Conservation (phyloP, 2,797 vertebrate species). For the Oryzias dopingdopingensis region DNA sequence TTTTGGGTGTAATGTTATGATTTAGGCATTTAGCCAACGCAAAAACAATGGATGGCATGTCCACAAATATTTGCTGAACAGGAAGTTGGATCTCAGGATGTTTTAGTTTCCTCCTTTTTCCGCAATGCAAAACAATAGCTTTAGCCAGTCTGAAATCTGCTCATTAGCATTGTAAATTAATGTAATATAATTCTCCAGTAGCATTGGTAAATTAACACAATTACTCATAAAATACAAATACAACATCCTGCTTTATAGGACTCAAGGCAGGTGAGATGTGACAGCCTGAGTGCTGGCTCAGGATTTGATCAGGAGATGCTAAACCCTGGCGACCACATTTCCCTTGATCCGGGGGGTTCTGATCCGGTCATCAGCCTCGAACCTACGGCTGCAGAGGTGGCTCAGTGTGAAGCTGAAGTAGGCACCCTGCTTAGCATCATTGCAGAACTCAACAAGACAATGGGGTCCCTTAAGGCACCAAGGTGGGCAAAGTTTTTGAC, state of each 20-base stretch:
- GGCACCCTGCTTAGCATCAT: conserved; percentile 65
- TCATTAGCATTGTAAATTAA: not conserved
- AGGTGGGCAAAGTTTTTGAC: conserved; percentile 61
- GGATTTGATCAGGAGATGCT: conserved; percentile 42
- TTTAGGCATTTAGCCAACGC: conserved; percentile 11
- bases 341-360: conserved; percentile 42
- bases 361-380: conserved; percentile 53
- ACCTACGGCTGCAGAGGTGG: conserved; percentile 62
- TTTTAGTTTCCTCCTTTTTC: conserved; percentile 79
- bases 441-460: conserved; percentile 70
- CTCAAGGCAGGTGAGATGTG: conserved; percentile 44
- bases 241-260: conserved; percentile 45
- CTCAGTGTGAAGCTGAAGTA: conserved; percentile 72
- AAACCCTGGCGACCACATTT: conserved; percentile 16
- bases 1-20: conserved; percentile 16
- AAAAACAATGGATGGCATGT: conserved; percentile 43
- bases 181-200: too few relatives aligned
- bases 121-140: conserved; percentile 75
- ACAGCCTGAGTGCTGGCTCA: conserved; percentile 54
- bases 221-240: not conserved
- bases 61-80: conserved; percentile 57
- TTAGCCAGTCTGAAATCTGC: conserved; percentile 43
- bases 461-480: conserved; percentile 70
- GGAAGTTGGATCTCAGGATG: conserved; percentile 81
- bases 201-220: not conserved